Base-by-base conservation (phyloP, 1,140 invertebrate genomes). In the Sinella curviseta region DNA sequence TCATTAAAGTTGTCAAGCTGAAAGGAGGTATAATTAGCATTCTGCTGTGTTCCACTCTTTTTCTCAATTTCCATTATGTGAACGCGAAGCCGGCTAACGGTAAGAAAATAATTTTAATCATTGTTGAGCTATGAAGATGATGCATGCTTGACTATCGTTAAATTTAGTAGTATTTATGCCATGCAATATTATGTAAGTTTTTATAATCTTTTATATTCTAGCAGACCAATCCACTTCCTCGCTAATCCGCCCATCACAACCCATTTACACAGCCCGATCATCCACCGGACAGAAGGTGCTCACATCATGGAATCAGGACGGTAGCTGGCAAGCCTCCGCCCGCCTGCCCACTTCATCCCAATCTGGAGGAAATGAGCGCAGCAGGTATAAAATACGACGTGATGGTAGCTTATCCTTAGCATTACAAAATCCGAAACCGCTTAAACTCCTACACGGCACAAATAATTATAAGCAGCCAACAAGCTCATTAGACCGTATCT, bases 351-450 rank as follows among this genome's bases (percentile, higher is more conserved):
- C 83, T 1, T 78, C 81, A 54, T 48, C 74, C 1, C 57, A 81
- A 76, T 34, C 78, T n/a, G 83, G 83, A 60, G 83, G 83, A 20
- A 84, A 81, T 78, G 83, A 82, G 3, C 73, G 80, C 30, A 81
- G 80, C 81, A 84, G 83, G 83, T 84, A 84, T 76, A 84, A 81
- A 78, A 84, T 82, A 33, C 79, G 83, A 3, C 78, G 81, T 54
- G 83, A 84, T 74, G 83, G 83, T 78, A 84, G 81, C 78, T 81
- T 84, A 48, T 81, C 80, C 36, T 24, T 84, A 57, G 77, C 36
- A 65, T 81, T 83, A 80, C n/a, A 80, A 60, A n/a, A 12, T 31
- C 70, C 30, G 17, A 65, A 65, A 30, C 26, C 60, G 35, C 65
- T 35, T 12, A 28, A 35, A 0, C 67, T n/a, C n/a, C n/a, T n/a